Base-by-base conservation (phyloP, 2,797 vertebrate species). In the Adelosebastes latens region DNA sequence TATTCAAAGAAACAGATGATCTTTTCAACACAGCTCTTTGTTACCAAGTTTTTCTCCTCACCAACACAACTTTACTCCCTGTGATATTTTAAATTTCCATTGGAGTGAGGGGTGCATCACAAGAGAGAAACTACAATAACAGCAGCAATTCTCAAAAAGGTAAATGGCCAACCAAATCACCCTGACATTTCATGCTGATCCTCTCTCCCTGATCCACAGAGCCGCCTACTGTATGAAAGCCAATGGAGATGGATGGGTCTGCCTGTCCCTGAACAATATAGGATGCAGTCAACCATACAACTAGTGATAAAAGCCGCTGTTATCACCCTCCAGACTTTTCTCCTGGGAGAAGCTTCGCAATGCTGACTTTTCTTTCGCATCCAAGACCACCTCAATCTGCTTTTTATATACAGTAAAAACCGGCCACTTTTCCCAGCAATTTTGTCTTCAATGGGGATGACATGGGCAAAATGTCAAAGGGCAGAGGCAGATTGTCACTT, bases 221-320 rank as follows among this genome's bases (percentile, higher is more conserved):
- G 85, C 78, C 56, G 62, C 74, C 79, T 76, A 69, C 81, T 83
- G 81, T 86, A 84, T 89, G 86, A 90, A 84, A 90, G 84, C 83
- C 83, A 90, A 92, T 88, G 88, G 92, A 93, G 94, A 95, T 81
- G 75, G 93, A 95, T 94, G 85, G 72, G 58, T 80, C 89, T 81
- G 88, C 74, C 73, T 75, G 82, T 85, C 88, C 90, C 90, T 72
- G 83, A 93, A 91, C 93, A 94, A 92, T 91, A 91, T 88, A 83
- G 85, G 86, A 92, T 83, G 89, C 93, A 94, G 89, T 91, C 92
- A 92, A 90, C 89, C 92, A 82, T 92, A 86, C 85, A 89, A 90
- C 87, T 71, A 84, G 86, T 80, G 92, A 94, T 95, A 94, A 95
- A 95, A 95, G 92, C 90, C 71, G 74, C 90, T 87, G 92, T 93